Base-by-base conservation (phyloP, 1,140 invertebrate genomes). In the Cataglyphis hispanica region DNA sequence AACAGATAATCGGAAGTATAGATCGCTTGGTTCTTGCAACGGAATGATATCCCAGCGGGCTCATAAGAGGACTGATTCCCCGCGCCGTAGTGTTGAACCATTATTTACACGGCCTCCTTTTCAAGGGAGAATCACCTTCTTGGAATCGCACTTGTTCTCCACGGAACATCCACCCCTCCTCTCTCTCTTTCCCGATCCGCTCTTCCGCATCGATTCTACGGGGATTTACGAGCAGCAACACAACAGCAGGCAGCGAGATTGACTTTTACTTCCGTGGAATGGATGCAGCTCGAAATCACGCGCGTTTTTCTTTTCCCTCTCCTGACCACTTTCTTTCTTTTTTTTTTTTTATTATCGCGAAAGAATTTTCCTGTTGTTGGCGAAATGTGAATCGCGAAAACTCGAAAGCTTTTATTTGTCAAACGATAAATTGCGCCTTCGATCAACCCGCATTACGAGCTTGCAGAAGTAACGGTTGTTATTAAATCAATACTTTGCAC, bases 61-160 rank as follows among this genome's bases (percentile, higher is more conserved):
- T 85, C 86, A 70, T 88, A 87, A 90, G 81, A 85, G 64, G 50
- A 70, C 50, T 37, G 77, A 89, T 87, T 81, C 43, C 19, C 31
- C 27, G 31, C 64, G 60, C 1, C 25, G 25, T 22, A 31, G 64
- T 75, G 69, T 75, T 58, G 50, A 25, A 19, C 60, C 84, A 86
- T 90, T 90, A 90, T 90, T 90, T 90, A 88, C 89, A 90, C 88
- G 66, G 80, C 74, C 89, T 90, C 66, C 74, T 87, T 80, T 90
- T 88, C 74, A 87, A 88, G 76, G n/a, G n/a, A 43, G 84, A 50
- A 87, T 67, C 80, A 77, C 75, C 89, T 70, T 37, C 78, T 75
- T 46, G 53, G 67, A 80, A 75, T 61, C 69, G 78, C 19, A 63
- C 53, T 75, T 67, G 84, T 84, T 84, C 80, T 89, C 61, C 64